phyloP scores from a whole-genome alignment of 2,888 invertebrate genomes.

The Acrocera orbiculus region DNA sequence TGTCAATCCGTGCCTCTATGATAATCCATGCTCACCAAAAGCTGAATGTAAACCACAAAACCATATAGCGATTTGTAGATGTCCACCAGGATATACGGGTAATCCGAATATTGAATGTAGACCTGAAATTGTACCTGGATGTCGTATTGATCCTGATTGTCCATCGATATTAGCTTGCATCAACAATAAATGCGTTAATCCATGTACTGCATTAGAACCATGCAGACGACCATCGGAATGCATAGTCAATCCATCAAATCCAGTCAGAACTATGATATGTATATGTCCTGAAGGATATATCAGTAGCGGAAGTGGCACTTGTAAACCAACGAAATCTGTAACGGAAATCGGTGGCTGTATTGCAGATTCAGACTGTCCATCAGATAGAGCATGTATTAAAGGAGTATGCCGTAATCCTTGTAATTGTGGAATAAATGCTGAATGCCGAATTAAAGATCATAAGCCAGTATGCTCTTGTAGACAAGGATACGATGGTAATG shows the following conservation, averaged over 20 bases:
- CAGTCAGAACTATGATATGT: slow-evolving; percentile 78
- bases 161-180: slow-evolving; percentile 63
- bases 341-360: slow-evolving; percentile 48
- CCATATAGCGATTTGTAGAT: slow-evolving; percentile 72
- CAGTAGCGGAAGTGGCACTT: slow-evolving; percentile 64
- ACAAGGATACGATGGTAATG: slow-evolving; percentile 69
- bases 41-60: slow-evolving; percentile 68
- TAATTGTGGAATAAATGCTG: slow-evolving; percentile 67
- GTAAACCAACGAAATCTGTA: slow-evolving; percentile 51
- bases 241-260: slow-evolving; percentile 60
- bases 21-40: slow-evolving; percentile 55
- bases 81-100: slow-evolving; percentile 54
- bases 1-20: slow-evolving; percentile 63
- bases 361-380: slow-evolving; percentile 58
- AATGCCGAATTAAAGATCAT: slow-evolving; percentile 68
- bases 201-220: slow-evolving; percentile 59
- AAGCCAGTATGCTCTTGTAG: slow-evolving; percentile 76
- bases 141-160: slow-evolving; percentile 67
- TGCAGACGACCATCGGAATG: slow-evolving; percentile 66
- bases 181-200: slow-evolving; percentile 63
- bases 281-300: slow-evolving; percentile 78
- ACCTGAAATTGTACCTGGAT: slow-evolving; percentile 54
- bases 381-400: slow-evolving; percentile 60
- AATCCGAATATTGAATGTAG: slow-evolving; percentile 69
- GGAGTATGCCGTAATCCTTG: slow-evolving; percentile 71